A percentile compares a stretch with the other conserved stretches of the same genome.
Conservation (phyloP, 1,140 invertebrate species). For the Acromyrmex heyeri region DNA sequence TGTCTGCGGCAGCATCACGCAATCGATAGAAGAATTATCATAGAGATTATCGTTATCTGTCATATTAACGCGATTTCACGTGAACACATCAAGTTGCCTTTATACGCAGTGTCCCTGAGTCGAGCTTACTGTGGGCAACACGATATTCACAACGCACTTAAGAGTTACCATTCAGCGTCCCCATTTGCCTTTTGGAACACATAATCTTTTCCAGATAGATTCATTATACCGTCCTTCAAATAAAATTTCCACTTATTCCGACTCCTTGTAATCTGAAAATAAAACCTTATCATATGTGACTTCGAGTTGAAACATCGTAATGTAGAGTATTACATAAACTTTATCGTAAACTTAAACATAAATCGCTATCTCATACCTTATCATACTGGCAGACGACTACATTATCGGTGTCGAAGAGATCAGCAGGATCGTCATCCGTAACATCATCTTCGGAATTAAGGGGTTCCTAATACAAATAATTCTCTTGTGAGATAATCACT, state of each 20-base stretch:
- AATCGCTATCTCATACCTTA: slow-evolving; percentile 89
- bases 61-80: slow-evolving; percentile 52
- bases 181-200: slow-evolving; percentile 99
- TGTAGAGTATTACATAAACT: too few relatives aligned
- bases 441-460: slow-evolving; percentile 98
- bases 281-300: slow-evolving; percentile 38
- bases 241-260: slow-evolving; percentile 99
- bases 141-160: slow-evolving; percentile 49
- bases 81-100: slow-evolving; percentile 68
- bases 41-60: slow-evolving; percentile 9
- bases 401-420: slow-evolving; percentile 99
- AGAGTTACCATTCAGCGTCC: slow-evolving; percentile 98
- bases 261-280: slow-evolving; percentile 95
- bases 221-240: slow-evolving; percentile 99
- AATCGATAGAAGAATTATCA: slow-evolving; percentile 40
- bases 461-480: slow-evolving; percentile 90
- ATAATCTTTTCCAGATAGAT: slow-evolving; percentile 98
- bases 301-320: too few relatives aligned
- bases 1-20: not conserved
- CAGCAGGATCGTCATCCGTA: slow-evolving; percentile 97
- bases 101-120: slow-evolving; percentile 20
- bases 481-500: not conserved
- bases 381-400: slow-evolving; percentile 99
- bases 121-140: slow-evolving; percentile 46
- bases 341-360: slow-evolving; percentile 17